phyloP scores from a whole-genome alignment of 2,888 invertebrate genomes.

The Cephalotes varians region DNA sequence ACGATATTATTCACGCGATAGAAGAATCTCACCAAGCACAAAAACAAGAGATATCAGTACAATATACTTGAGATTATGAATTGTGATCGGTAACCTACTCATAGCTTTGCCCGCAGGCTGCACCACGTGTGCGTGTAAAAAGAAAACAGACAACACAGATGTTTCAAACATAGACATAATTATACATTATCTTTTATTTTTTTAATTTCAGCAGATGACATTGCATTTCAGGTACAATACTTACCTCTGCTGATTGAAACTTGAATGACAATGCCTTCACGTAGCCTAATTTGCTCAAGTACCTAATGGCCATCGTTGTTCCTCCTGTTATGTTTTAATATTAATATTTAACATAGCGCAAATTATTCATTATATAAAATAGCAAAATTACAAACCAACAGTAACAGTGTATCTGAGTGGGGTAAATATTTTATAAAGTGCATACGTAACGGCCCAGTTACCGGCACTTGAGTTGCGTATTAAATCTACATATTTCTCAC shows the following conservation, averaged over 20 bases:
- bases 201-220: constrained; percentile 31
- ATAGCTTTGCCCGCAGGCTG: constrained; percentile 71
- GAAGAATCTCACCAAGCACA: neutral
- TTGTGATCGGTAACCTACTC: constrained; percentile 62
- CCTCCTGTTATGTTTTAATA: constrained; percentile 88
- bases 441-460: constrained; percentile 95
- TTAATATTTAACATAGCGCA: neutral
- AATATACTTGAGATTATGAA: constrained; percentile 29
- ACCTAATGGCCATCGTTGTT: constrained; percentile 94
- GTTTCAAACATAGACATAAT: constrained; percentile 42
- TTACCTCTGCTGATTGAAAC: constrained; percentile 47
- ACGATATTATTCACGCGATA: neutral
- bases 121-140: constrained; percentile 74
- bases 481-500: constrained; percentile 92
- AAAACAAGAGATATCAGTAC: constrained; percentile 11
- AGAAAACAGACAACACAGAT: constrained; percentile 62
- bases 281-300: constrained; percentile 92
- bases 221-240: constrained; percentile 50
- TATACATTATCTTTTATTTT: constrained; percentile 5
- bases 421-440: constrained; percentile 97
- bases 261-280: constrained; percentile 80
- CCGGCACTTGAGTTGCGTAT: constrained; percentile 94
- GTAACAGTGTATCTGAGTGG: constrained; percentile 97
- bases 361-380: neutral
- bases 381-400: constrained; percentile 88